A percentile compares a stretch with the other conserved stretches of the same genome.
Evolutionary conservation across 92 coral and sea anemone genomes (phyloP).

Genomic region (Porites cylindrica): DNA sequence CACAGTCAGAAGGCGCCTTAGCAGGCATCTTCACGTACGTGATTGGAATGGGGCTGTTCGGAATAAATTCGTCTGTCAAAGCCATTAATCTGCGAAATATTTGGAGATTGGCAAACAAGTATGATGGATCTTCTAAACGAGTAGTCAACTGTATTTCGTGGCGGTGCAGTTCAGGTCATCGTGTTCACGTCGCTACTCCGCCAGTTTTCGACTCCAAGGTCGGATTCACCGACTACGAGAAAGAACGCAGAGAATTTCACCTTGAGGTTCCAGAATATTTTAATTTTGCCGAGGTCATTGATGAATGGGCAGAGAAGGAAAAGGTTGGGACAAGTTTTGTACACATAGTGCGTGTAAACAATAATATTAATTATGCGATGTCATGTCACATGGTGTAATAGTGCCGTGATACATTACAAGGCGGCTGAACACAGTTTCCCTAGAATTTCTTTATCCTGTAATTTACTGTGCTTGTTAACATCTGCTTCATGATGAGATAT

Average conservation of each 20-base stretch:
- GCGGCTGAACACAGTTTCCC: too few species aligned
- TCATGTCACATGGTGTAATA: too few species aligned
- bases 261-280: slow-evolving; percentile 78
- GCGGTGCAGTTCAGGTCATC: slow-evolving; percentile 23
- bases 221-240: slow-evolving; percentile 81
- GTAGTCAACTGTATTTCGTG: slow-evolving; percentile 1
- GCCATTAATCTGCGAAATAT: neutral
- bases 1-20: too few species aligned
- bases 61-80: neutral
- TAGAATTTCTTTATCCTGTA: too few species aligned
- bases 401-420: too few species aligned
- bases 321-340: slow-evolving; percentile 47
- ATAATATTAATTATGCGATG: too few species aligned
- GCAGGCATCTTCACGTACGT: neutral
- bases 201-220: slow-evolving; percentile 81
- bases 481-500: too few species aligned
- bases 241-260: slow-evolving; percentile 62
- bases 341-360: too few species aligned
- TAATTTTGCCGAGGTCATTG: slow-evolving; percentile 83
- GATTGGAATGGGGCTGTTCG: slow-evolving; percentile 12
- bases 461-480: too few species aligned
- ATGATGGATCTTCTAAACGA: neutral
- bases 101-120: neutral
- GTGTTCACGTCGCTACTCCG: slow-evolving; percentile 47
- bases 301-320: slow-evolving; percentile 82